Evolutionary conservation across 37 sponge, comb jelly and placozoan genomes (phyloP).

Genomic region (Dysidea cf. avara): DNA sequence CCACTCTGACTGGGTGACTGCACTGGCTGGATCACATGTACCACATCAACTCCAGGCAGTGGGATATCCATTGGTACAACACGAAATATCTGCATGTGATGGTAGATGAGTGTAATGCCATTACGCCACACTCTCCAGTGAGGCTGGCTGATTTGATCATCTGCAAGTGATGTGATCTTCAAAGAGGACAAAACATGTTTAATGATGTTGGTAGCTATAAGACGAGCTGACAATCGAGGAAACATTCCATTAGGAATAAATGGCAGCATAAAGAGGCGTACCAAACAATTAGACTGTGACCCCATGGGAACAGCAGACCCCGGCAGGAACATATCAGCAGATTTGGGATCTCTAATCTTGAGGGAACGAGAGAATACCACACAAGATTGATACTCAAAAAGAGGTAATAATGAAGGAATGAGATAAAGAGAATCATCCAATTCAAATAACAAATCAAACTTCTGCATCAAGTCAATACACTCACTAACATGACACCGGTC

Average conservation of each 20-base stretch:
- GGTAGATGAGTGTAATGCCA: constrained; percentile 61
- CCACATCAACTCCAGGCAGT: constrained; percentile 18
- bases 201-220: constrained; percentile 51
- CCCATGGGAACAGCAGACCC: constrained; percentile 9
- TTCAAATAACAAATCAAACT: constrained; percentile 74
- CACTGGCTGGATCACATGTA: constrained; percentile 22
- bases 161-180: not conserved
- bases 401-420: constrained; percentile 85
- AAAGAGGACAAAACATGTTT: constrained; percentile 26
- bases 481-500: constrained; percentile 3
- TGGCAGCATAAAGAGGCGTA: constrained; percentile 55
- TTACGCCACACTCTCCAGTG: constrained; percentile 81
- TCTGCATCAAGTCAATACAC: constrained; percentile 64
- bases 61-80: constrained; percentile 32
- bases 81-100: constrained; percentile 58
- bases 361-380: constrained; percentile 16
- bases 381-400: constrained; percentile 25
- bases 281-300: constrained; percentile 13
- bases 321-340: too few species aligned
- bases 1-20: too few species aligned
- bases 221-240: constrained; percentile 67
- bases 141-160: constrained; percentile 8
- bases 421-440: constrained; percentile 50
- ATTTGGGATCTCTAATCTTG: not conserved
- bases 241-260: constrained; percentile 80